These are phyloP conservation scores for Archocentrus centrarchus DNA, from an alignment of 2,113 vertebrate genomes.

Conservation along the genomic window DNA sequence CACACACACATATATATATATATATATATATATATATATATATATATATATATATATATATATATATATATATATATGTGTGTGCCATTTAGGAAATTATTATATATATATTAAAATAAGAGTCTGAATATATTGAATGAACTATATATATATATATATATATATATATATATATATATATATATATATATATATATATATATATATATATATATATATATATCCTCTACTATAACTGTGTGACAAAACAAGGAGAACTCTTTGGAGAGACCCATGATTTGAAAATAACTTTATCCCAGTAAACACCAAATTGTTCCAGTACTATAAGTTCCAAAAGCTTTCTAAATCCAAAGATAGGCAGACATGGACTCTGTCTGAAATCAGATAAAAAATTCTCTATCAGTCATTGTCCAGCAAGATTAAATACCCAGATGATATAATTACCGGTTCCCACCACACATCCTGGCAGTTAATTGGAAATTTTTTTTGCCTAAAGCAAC, in stretches of 20 bases:
- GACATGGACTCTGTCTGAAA: neutral
- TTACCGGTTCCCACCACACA: neutral
- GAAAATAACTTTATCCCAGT: neutral
- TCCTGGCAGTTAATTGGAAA: neutral
- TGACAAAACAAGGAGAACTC: neutral
- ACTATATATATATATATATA: too few species aligned
- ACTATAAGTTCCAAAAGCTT: neutral
- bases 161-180: neutral
- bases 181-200: too few species aligned
- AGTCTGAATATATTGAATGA: too few species aligned
- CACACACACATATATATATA: too few species aligned
- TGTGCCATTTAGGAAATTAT: too few species aligned
- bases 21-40: neutral
- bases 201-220: neutral
- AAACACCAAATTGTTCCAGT: neutral
- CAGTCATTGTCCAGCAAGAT: neutral
- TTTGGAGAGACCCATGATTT: neutral
- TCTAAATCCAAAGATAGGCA: neutral
- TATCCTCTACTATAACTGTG: neutral
- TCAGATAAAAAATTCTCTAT: neutral
- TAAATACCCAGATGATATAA: neutral
- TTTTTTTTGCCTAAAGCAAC: neutral
- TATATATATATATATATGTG: too few species aligned
- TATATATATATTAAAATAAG: neutral
- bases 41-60: neutral